Evolutionary conservation across 2,888 invertebrate genomes (phyloP).

Genomic region (Coleophora deauratella): DNA sequence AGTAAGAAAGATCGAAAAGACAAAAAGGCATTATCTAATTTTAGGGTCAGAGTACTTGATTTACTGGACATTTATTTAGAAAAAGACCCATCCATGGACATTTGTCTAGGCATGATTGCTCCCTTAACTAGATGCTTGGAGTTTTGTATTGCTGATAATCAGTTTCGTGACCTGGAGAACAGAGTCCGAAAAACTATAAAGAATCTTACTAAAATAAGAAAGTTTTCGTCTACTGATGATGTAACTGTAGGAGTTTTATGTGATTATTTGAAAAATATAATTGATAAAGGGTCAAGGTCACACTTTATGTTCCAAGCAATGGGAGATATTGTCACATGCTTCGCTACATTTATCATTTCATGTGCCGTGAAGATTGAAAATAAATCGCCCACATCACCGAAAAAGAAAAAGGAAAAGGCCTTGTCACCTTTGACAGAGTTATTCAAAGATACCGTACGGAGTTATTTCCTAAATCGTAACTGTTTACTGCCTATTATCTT

Average conservation of each 20-base stretch:
- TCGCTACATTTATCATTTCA: slow-evolving; percentile 77
- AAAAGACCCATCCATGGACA: slow-evolving; percentile 78
- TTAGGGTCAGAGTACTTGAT: slow-evolving; percentile 83
- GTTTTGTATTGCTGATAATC: slow-evolving; percentile 79
- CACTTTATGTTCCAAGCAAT: slow-evolving; percentile 78
- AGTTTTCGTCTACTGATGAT: slow-evolving; percentile 72
- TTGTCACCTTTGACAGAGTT: slow-evolving; percentile 56
- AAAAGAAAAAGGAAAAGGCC: slow-evolving; percentile 43
- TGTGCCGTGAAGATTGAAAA: slow-evolving; percentile 72
- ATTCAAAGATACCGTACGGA: slow-evolving; percentile 68
- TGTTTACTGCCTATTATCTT: slow-evolving; percentile 77
- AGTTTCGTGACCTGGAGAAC: slow-evolving; percentile 78
- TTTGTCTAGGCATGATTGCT: slow-evolving; percentile 79
- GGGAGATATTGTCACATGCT: slow-evolving; percentile 76
- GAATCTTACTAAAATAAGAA: slow-evolving; percentile 73
- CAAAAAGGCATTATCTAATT: slow-evolving; percentile 80
- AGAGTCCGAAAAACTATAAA: slow-evolving; percentile 77
- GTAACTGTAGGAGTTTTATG: slow-evolving; percentile 70
- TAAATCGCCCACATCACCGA: slow-evolving; percentile 34
- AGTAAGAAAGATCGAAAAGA: slow-evolving; percentile 75
- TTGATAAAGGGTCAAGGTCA: slow-evolving; percentile 78
- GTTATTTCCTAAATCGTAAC: slow-evolving; percentile 77
- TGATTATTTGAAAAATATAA: slow-evolving; percentile 70
- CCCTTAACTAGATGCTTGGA: slow-evolving; percentile 80
- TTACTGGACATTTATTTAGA: slow-evolving; percentile 82